A percentile compares a stretch with the other conserved stretches of the same genome.
These are phyloP conservation scores for Cygnus buccinator DNA, from an alignment of 2,113 vertebrate species.

Conservation along the genomic window DNA sequence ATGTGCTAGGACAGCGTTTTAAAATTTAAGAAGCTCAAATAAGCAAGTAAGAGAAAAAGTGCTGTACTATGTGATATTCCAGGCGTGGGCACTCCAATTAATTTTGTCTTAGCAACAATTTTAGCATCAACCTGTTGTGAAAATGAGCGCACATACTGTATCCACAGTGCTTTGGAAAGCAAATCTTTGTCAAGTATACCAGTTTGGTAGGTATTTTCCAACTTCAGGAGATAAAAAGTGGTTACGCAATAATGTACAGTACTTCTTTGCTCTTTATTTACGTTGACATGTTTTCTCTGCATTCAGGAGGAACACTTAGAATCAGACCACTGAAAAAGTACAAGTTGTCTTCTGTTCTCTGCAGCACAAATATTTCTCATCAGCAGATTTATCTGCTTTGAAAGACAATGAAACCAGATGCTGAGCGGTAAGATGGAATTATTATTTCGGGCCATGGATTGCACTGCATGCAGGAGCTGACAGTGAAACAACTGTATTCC, in stretches of 20 bases:
- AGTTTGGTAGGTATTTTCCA: background rate
- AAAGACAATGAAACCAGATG: constrained; percentile 25
- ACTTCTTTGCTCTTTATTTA: constrained; percentile 2
- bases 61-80: background rate
- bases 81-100: background rate
- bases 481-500: background rate
- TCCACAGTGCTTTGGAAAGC: background rate
- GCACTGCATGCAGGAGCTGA: background rate
- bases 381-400: constrained; percentile 10
- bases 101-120: background rate
- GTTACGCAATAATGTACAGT: background rate
- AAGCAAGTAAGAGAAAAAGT: background rate
- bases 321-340: background rate
- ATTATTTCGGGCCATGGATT: background rate
- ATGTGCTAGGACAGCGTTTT: background rate
- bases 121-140: background rate
- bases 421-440: background rate
- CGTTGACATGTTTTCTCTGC: background rate
- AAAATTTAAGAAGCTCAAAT: background rate
- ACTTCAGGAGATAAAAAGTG: background rate
- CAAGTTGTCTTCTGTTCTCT: constrained; percentile 29
- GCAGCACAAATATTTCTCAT: constrained; percentile 16
- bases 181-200: background rate
- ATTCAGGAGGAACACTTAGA: background rate
- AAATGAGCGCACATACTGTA: background rate